Percentiles rank a stretch among this genome's conserved stretches.
phyloP scores from a whole-genome alignment of 2,888 invertebrate genomes.

The Hoplodrina ambigua region DNA sequence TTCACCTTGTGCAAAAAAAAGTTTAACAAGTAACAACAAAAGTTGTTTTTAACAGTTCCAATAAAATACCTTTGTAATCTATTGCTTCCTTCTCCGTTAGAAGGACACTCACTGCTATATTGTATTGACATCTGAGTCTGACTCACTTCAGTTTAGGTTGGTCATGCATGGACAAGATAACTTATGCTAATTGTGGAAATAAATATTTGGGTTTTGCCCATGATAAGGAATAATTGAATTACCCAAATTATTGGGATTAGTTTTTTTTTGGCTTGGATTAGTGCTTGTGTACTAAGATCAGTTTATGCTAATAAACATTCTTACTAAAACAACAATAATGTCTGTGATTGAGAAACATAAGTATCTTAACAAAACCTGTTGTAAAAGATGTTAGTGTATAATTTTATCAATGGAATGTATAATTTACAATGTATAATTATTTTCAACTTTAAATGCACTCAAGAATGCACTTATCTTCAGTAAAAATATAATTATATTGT shows the following conservation, averaged over 20 bases:
- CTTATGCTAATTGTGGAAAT: slow-evolving; percentile 11
- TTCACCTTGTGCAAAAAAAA: slow-evolving; percentile 49
- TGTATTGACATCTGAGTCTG: slow-evolving; percentile 18
- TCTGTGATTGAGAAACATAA: background rate
- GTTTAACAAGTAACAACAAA: slow-evolving; percentile 29
- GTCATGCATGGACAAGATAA: background rate
- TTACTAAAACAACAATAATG: background rate
- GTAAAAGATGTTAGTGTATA: background rate
- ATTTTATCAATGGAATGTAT: slow-evolving; percentile 4
- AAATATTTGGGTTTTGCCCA: slow-evolving; percentile 13
- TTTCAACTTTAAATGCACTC: background rate
- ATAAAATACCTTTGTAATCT: slow-evolving; percentile 44
- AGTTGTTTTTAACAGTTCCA: slow-evolving; percentile 51
- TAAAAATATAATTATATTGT: slow-evolving; percentile 2
- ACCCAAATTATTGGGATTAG: background rate
- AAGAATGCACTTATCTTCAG: slow-evolving; percentile 17
- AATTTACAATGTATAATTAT: slow-evolving; percentile 1
- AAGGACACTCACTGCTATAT: slow-evolving; percentile 36
- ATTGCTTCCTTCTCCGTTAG: slow-evolving; percentile 42
- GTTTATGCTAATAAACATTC: background rate
- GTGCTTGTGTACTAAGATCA: background rate
- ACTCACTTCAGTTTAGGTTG: slow-evolving; percentile 15
- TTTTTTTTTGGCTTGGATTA: background rate
- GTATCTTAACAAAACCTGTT: background rate
- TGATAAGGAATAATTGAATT: background rate